A percentile compares a stretch with the other conserved stretches of the same genome.
Conservation (phyloP, 2,888 invertebrate species). For the Lathronympha strigana region DNA sequence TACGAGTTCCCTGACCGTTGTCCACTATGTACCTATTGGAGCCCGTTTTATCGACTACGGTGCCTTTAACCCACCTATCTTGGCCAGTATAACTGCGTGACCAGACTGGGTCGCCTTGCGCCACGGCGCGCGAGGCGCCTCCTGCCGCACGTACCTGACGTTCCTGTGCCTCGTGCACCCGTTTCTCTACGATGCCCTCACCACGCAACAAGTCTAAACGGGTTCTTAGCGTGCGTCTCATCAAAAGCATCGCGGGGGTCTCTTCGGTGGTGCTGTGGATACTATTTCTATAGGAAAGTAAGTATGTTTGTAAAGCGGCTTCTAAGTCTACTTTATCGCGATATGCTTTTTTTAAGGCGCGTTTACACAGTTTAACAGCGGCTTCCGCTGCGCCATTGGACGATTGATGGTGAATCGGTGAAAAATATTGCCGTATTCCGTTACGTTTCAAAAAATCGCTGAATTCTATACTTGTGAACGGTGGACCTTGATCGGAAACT, state of each 20-base stretch:
- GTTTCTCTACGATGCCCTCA: neutral
- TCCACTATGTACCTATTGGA: conserved; percentile 25
- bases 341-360: neutral
- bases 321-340: conserved; percentile 4
- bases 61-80: conserved; percentile 17
- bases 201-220: neutral
- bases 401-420: conserved; percentile 31
- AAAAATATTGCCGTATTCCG: conserved; percentile 26
- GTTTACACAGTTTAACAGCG: conserved; percentile 23
- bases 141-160: neutral
- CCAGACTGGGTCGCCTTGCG: conserved; percentile 5
- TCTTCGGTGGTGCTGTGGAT: conserved; percentile 1
- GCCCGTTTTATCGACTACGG: conserved; percentile 12
- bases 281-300: conserved; percentile 2
- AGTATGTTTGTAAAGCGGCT: conserved; percentile 9
- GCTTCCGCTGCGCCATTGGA: conserved; percentile 32
- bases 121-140: neutral
- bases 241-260: neutral
- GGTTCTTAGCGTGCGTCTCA: neutral
- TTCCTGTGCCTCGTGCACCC: neutral
- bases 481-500: conserved; percentile 37
- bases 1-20: conserved; percentile 19
- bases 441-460: conserved; percentile 11
- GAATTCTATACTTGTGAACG: conserved; percentile 25
- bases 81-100: neutral